These are phyloP conservation scores for Dasyornis broadbenti DNA, from an alignment of 2,113 vertebrate species.

Conservation along the genomic window DNA sequence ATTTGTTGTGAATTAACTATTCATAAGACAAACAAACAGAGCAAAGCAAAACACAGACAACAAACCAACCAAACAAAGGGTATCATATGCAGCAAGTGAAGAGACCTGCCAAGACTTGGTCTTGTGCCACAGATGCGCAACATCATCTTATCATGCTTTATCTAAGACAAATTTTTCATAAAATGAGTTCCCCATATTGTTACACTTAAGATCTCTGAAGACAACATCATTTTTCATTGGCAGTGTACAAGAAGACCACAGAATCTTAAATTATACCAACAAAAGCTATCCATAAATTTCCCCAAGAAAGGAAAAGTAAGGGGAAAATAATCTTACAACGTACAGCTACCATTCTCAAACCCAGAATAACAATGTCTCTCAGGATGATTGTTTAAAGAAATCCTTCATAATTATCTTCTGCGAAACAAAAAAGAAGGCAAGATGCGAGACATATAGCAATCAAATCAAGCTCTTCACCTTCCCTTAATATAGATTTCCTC, in stretches of 20 bases:
- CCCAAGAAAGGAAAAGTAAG: background rate
- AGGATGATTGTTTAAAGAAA: background rate
- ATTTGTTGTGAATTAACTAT: background rate
- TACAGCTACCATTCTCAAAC: background rate
- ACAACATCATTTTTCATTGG: background rate
- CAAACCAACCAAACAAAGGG: background rate
- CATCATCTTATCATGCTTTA: background rate
- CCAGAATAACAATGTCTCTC: background rate
- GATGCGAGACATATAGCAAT: background rate
- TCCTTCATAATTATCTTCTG: conserved; percentile 48
- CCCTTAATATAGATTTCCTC: background rate
- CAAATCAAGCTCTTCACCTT: background rate
- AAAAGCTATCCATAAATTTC: background rate
- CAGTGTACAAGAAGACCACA: background rate
- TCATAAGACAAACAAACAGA: background rate
- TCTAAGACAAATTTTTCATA: background rate
- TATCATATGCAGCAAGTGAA: background rate
- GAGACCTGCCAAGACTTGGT: background rate
- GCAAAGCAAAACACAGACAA: background rate
- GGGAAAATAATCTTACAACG: background rate
- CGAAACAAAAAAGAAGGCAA: background rate
- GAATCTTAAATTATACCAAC: background rate
- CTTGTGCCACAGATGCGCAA: background rate
- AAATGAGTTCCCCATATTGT: background rate
- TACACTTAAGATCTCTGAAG: background rate